These are phyloP conservation scores for Bruchidius siliquastri DNA, from an alignment of 2,888 invertebrate genomes.

Conservation along the genomic window DNA sequence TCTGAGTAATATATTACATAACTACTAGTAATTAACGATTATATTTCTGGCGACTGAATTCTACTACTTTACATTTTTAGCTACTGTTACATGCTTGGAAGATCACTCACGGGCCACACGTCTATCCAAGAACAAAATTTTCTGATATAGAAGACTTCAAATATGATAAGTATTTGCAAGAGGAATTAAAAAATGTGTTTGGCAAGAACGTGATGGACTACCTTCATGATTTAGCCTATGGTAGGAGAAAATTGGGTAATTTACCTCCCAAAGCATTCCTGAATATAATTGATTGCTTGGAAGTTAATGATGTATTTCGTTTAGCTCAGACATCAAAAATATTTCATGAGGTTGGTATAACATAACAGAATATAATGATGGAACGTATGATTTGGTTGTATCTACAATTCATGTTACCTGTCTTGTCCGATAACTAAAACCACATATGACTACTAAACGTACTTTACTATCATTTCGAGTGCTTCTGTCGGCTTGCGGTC, in stretches of 20 bases:
- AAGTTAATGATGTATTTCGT: slow-evolving; percentile 20
- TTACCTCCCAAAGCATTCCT: slow-evolving; percentile 30
- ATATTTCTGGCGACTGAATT: no score
- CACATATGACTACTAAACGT: no score
- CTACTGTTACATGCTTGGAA: slow-evolving; percentile 24
- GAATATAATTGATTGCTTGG: slow-evolving; percentile 25
- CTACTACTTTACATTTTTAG: slow-evolving; percentile 10
- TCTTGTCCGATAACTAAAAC: no score
- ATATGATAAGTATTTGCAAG: slow-evolving; percentile 28
- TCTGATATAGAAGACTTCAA: slow-evolving; percentile 28
- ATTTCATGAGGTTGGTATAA: slow-evolving; percentile 21
- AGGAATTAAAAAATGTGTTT: slow-evolving; percentile 33
- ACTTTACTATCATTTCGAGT: no score
- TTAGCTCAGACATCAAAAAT: slow-evolving; percentile 24
- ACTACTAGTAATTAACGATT: no score
- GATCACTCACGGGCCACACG: slow-evolving; percentile 23
- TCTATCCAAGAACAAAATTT: slow-evolving; percentile 19
- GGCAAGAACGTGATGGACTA: slow-evolving; percentile 27
- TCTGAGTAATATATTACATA: no score
- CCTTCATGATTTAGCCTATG: slow-evolving; percentile 15
- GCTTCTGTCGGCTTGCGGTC: no score
- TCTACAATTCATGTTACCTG: no score
- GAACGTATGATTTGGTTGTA: no score
- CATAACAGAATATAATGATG: neutral
- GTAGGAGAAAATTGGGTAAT: slow-evolving; percentile 22